Evolutionary conservation across 2,888 invertebrate genomes (phyloP), one percentile per base, ranked within the genome.

Genomic region (Scaptomyza reducta): DNA sequence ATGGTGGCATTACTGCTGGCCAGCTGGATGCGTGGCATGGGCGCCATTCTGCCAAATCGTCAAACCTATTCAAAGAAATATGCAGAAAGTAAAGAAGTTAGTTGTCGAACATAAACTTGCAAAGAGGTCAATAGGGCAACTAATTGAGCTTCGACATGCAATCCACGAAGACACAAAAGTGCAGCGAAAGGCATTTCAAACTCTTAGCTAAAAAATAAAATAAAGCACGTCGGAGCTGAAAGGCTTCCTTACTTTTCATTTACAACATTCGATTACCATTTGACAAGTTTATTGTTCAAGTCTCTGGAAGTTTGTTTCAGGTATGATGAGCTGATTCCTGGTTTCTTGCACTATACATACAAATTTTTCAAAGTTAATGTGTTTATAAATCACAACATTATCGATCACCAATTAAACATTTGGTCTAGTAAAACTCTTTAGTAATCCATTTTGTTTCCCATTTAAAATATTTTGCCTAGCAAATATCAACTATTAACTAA

Each of bases 21-120:
- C 62, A 89, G 74, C 60, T 84, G 71, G 38, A 86, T 78, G 62
- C 87, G 85, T 54, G 91, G 90, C 90, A 90, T 90, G 29, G 90
- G 90, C 49, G 91, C 90, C 91, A 91, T 90, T 70, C 72, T 84
- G 31, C 22, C 22, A 33, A 40, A 33, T 10, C 41, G 10, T 9
- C 14, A 10, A 11, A 25, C n/a, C 69, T 72, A 0, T 49, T 62
- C 65, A 25, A 59, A 33, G 61, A 70, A 27, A 56, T 16, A 73
- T 40, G 22, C 27, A 62, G 50, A 45, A 54, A 9, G 35, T 13
- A 10, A 10, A 7, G 51, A 44, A 45, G 38, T 59, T 74, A 51
- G 44, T 29, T 40, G 45, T 45, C 31, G 25, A 58, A 49, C 58
- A 58, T 5, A 25, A 40, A 31, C 11, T 60, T 47, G 22, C 25